Percentiles rank a stretch among this genome's conserved stretches.
Evolutionary conservation across 2,888 invertebrate species (phyloP).

Genomic region (Drosophila incognita): DNA sequence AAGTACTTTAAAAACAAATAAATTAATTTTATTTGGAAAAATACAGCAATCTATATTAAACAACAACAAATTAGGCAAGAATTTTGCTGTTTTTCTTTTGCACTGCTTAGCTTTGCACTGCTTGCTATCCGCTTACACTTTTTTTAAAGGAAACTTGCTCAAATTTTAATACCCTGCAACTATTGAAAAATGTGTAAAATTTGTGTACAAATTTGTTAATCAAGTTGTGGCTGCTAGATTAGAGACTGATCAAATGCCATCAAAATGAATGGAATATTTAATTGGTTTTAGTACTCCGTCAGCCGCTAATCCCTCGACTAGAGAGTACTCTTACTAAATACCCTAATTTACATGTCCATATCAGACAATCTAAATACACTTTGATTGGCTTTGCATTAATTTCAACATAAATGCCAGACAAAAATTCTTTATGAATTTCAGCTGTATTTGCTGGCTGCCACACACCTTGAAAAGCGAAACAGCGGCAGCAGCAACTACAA

Average conservation of each 20-base stretch:
- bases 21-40: not conserved
- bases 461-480: constrained; percentile 71
- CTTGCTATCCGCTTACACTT: not conserved
- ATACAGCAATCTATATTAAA: not conserved
- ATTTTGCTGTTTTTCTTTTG: not conserved
- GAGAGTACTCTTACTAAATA: constrained; percentile 1
- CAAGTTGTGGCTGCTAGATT: not conserved
- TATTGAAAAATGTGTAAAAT: too few relatives aligned
- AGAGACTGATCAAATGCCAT: not conserved
- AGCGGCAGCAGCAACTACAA: constrained; percentile 4
- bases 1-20: not conserved
- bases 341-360: constrained; percentile 19
- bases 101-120: not conserved
- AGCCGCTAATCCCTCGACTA: not conserved
- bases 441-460: constrained; percentile 47
- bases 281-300: not conserved
- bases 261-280: not conserved
- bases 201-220: too few relatives aligned
- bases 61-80: not conserved
- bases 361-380: constrained; percentile 26
- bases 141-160: not conserved
- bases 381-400: constrained; percentile 25
- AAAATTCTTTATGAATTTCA: constrained; percentile 34
- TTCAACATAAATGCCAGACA: constrained; percentile 20
- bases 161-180: not conserved